Percentiles rank a stretch among this genome's conserved stretches.
Evolutionary conservation across 2,797 vertebrate species (phyloP).

Genomic region (Poeciliopsis paucimaculata): DNA sequence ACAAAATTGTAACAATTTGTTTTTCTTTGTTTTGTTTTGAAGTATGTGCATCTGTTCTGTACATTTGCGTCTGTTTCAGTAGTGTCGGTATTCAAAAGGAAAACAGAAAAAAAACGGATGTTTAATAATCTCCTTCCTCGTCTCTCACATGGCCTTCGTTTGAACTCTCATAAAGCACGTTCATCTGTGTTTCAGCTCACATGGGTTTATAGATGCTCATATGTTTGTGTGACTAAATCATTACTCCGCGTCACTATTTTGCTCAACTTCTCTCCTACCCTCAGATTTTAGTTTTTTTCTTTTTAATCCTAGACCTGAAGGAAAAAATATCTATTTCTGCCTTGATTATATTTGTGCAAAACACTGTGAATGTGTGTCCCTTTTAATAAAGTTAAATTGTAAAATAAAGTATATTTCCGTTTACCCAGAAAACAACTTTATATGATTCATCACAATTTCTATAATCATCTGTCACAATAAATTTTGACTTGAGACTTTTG

Average conservation of each 20-base stretch:
- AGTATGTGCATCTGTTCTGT: constrained; percentile 18
- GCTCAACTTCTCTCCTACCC: constrained; percentile 25
- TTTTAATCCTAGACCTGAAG: constrained; percentile 25
- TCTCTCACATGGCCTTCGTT: constrained; percentile 53
- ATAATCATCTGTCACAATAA: not conserved
- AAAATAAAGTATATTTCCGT: not conserved
- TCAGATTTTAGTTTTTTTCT: constrained; percentile 6
- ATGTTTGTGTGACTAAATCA: constrained; percentile 45
- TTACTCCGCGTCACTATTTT: constrained; percentile 51
- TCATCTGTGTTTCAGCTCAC: constrained; percentile 43
- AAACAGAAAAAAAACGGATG: constrained; percentile 59
- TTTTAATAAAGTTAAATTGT: not conserved
- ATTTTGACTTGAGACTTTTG: not conserved
- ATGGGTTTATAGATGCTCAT: constrained; percentile 47
- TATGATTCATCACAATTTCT: too few species aligned
- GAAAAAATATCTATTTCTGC: constrained; percentile 40
- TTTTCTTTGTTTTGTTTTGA: constrained; percentile 6
- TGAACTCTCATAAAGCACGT: constrained; percentile 57
- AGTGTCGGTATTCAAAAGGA: constrained; percentile 52
- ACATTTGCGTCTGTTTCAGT: constrained; percentile 34
- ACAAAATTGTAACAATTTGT: constrained; percentile 24
- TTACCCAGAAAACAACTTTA: not conserved
- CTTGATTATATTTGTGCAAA: constrained; percentile 32
- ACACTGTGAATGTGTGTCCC: constrained; percentile 5
- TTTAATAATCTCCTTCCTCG: constrained; percentile 63